Evolutionary conservation across 2,797 vertebrate species (phyloP).

Genomic region (Lepus oiostolus): DNA sequence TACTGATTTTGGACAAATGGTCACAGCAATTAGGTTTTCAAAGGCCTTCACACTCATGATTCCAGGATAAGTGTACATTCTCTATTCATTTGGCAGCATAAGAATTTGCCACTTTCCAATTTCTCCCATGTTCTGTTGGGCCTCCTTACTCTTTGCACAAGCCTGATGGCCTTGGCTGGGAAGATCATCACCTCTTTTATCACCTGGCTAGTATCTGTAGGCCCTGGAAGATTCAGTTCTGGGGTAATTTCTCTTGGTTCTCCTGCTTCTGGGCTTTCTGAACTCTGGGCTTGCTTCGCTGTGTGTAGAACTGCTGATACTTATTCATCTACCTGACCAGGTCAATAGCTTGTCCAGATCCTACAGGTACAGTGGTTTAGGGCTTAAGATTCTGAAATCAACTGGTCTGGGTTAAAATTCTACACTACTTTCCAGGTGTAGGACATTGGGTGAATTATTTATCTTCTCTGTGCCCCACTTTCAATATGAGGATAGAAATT

Average conservation of each 20-base stretch:
- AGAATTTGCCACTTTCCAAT: background rate
- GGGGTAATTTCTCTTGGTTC: background rate
- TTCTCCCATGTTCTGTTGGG: background rate
- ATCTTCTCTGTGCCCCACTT: background rate
- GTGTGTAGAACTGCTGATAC: background rate
- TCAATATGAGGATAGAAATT: background rate
- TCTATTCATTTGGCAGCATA: background rate
- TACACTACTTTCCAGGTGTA: background rate
- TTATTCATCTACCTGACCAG: background rate
- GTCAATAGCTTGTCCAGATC: background rate
- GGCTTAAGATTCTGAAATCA: background rate
- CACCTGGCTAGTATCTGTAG: background rate
- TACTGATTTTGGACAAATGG: background rate
- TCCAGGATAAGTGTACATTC: background rate
- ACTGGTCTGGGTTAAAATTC: background rate
- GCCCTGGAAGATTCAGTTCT: background rate
- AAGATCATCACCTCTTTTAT: conserved; percentile 30
- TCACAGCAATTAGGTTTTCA: background rate
- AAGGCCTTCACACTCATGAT: background rate
- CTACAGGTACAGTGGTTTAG: background rate
- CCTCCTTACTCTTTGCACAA: conserved; percentile 3
- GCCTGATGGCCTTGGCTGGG: background rate
- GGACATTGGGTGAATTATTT: background rate
- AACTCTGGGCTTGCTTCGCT: background rate
- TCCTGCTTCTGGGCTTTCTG: background rate